Base-by-base conservation (phyloP, 2,113 vertebrate genomes). In the Cinclus mexicanus region DNA sequence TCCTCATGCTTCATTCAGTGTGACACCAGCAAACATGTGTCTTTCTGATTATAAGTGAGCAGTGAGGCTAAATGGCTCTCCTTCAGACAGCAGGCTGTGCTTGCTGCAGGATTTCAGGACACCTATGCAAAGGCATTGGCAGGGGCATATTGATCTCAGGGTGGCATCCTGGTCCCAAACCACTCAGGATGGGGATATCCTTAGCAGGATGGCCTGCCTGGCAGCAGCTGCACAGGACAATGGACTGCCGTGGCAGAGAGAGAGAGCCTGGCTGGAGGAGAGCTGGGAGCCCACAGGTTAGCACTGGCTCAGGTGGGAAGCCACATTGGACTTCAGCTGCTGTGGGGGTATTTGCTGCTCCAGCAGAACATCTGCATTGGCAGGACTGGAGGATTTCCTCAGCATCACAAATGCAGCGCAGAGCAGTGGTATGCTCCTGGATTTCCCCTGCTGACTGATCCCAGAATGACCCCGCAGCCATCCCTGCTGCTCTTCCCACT, bases 171-270 rank as follows among this genome's bases (percentile, higher is more conserved):
- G 37, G 11, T 50, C 50, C 50, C 59, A 47, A 67, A 41, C 8
- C 14, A 46, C 39, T 75, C 20, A 14, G 26, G 33, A 18, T 8
- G 11, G 23, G 8, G 10, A 11, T 50, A 31, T 12, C 26, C 41
- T 19, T 33, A 1, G 11, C 1, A 6, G n/a, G 37, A 21, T 47
- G 11, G 12, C 9, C 18, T 68, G 29, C 7, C 26, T 33, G 37
- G 50, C 37, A 72, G 72, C 46, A 46, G 59, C 69, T 70, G 31
- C 1, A 3, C 12, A 22, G 22, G 24, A 35, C 47, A 46, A 29
- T 0, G 1, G 28, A 24, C 29, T 3, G 2, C 31, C 0, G 0
- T n/a, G 39, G 9, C 41, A 83, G 6, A 2, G 56, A 26, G 14
- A 56, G 14, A 10, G 18, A 41, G 12, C 10, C 11, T 44, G 46